Evolutionary conservation across 2,113 vertebrate genomes (phyloP).

Genomic region (Anser cygnoides): DNA sequence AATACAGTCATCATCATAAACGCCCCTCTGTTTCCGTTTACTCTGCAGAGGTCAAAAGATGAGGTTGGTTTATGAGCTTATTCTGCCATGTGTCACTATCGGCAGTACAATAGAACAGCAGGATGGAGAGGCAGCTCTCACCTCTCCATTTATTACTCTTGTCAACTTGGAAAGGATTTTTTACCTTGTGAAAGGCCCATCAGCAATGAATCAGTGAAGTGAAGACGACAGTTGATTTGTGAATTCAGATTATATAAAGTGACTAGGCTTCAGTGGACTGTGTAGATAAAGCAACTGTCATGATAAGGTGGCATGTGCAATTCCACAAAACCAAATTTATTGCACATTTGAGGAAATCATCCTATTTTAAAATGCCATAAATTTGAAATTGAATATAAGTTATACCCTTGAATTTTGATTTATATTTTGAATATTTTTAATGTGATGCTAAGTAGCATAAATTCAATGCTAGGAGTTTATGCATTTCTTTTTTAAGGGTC

Average conservation of each 20-base stretch:
- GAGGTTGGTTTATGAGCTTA: slow-evolving; percentile 89
- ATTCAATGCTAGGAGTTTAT: slow-evolving; percentile 72
- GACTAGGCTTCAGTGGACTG: slow-evolving; percentile 85
- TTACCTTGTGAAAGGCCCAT: slow-evolving; percentile 83
- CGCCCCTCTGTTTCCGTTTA: slow-evolving; percentile 80
- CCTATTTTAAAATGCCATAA: slow-evolving; percentile 96
- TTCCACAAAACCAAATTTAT: slow-evolving; percentile 93
- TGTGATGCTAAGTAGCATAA: slow-evolving; percentile 81
- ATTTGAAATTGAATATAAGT: slow-evolving; percentile 90
- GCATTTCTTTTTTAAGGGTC: slow-evolving; percentile 70
- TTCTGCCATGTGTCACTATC: slow-evolving; percentile 84
- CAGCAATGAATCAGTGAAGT: slow-evolving; percentile 86
- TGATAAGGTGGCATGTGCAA: slow-evolving; percentile 85
- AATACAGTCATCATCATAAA: slow-evolving; percentile 87
- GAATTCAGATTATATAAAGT: slow-evolving; percentile 92
- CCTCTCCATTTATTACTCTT: slow-evolving; percentile 87
- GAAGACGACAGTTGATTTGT: slow-evolving; percentile 92
- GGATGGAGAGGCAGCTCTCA: slow-evolving; percentile 81
- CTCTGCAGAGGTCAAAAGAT: slow-evolving; percentile 87
- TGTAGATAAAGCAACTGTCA: slow-evolving; percentile 88
- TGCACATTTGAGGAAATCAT: slow-evolving; percentile 91
- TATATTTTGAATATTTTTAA: slow-evolving; percentile 90
- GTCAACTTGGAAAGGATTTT: slow-evolving; percentile 80
- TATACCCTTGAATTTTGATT: slow-evolving; percentile 89
- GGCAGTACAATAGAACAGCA: slow-evolving; percentile 74